These are phyloP conservation scores for Augochlora pura DNA, from an alignment of 1,140 invertebrate genomes.

Conservation along the genomic window DNA sequence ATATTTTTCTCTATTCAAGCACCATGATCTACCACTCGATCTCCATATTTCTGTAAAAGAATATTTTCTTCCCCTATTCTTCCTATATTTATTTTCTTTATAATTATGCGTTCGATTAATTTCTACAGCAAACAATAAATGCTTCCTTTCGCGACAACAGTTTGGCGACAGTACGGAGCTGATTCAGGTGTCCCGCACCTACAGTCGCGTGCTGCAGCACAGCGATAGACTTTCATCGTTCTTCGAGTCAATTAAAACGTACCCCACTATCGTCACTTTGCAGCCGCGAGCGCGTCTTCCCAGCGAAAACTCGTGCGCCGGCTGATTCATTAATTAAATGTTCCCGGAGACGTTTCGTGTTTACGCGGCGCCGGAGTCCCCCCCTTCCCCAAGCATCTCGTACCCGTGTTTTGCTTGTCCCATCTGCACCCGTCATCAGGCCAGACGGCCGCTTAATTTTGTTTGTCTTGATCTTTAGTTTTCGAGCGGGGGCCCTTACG, in stretches of 20 bases:
- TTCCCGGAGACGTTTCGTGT: constrained; percentile 49
- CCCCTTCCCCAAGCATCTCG: constrained; percentile 18
- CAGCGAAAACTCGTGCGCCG: neutral
- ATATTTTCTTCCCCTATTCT: too few species aligned
- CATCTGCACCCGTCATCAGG: constrained; percentile 14
- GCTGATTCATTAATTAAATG: constrained; percentile 59
- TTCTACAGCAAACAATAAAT: too few species aligned
- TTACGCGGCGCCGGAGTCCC: constrained; percentile 40
- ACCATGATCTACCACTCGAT: too few species aligned
- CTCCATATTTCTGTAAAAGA: too few species aligned
- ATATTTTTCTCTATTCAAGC: too few species aligned
- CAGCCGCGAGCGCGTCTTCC: constrained; percentile 14
- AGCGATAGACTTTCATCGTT: neutral
- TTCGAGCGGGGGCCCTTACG: constrained; percentile 6
- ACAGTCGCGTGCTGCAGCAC: neutral
- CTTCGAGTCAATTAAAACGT: constrained; percentile 47
- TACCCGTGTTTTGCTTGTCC: constrained; percentile 36
- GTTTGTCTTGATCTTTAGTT: constrained; percentile 52
- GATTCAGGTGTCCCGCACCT: neutral
- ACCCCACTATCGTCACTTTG: constrained; percentile 45
- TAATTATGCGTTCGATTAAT: too few species aligned
- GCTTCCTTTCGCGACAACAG: too few species aligned
- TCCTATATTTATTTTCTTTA: too few species aligned
- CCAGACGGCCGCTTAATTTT: constrained; percentile 45
- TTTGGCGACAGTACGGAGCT: too few species aligned